These are phyloP conservation scores for Oscheius sp. DNA, from an alignment of 2,888 invertebrate genomes.

Conservation along the genomic window DNA sequence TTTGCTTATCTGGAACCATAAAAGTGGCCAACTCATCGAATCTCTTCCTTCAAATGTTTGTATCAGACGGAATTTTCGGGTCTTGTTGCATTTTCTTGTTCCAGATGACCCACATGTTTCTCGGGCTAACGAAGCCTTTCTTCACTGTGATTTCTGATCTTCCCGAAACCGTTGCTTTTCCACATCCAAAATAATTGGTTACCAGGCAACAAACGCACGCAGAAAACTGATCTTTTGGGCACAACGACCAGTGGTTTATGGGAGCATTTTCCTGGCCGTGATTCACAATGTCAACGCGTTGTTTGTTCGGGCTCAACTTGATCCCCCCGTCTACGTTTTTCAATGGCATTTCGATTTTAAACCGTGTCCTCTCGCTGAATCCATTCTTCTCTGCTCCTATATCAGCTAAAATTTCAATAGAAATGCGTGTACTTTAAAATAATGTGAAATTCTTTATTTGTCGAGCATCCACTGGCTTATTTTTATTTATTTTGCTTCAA, in stretches of 20 bases:
- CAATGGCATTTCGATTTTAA: too few relatives aligned
- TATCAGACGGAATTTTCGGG: background rate
- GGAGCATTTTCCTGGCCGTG: too few relatives aligned
- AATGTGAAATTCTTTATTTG: too few relatives aligned
- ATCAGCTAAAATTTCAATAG: too few relatives aligned
- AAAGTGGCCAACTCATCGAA: background rate
- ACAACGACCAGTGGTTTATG: background rate
- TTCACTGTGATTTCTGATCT: too few relatives aligned
- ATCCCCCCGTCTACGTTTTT: too few relatives aligned
- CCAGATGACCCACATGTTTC: background rate
- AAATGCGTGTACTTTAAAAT: too few relatives aligned
- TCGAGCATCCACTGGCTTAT: too few relatives aligned
- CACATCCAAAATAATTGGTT: background rate
- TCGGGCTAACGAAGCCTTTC: too few relatives aligned
- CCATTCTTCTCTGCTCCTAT: too few relatives aligned
- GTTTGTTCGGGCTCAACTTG: background rate
- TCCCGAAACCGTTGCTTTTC: background rate
- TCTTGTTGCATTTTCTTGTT: background rate
- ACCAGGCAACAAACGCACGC: background rate
- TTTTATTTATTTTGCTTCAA: too few relatives aligned
- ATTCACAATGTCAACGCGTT: background rate
- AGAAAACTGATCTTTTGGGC: background rate
- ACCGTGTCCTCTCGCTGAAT: too few relatives aligned
- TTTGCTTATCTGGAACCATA: background rate
- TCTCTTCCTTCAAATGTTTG: background rate